phyloP scores from a whole-genome alignment of 1,140 invertebrate genomes.

The Sesamia nonagrioides region DNA sequence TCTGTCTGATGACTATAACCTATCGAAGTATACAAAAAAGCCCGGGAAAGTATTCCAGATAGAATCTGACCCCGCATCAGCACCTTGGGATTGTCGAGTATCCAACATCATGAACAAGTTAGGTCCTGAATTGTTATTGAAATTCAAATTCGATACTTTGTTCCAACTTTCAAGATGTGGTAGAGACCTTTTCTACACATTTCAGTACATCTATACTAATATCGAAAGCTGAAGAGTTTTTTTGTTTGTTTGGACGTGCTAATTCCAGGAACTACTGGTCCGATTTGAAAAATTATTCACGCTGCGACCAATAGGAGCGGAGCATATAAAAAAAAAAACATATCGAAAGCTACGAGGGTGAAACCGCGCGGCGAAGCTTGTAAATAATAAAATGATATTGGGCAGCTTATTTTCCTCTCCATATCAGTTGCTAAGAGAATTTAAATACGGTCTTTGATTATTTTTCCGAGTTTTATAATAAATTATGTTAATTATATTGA shows the following conservation, averaged over 20 bases:
- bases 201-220: too few relatives aligned
- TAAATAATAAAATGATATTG: too few relatives aligned
- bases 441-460: slow-evolving; percentile 1
- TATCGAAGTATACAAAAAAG: slow-evolving; percentile 52
- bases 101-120: slow-evolving; percentile 52
- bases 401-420: neutral
- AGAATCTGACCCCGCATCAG: slow-evolving; percentile 46
- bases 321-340: too few relatives aligned
- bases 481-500: neutral
- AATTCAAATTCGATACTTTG: slow-evolving; percentile 40
- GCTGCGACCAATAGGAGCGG: too few relatives aligned
- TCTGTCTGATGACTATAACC: slow-evolving; percentile 51
- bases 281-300: too few relatives aligned
- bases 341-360: too few relatives aligned
- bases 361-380: too few relatives aligned
- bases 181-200: neutral
- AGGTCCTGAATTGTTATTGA: slow-evolving; percentile 12
- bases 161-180: neutral
- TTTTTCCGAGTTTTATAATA: neutral
- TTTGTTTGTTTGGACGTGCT: too few relatives aligned
- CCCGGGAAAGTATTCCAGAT: slow-evolving; percentile 51
- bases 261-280: too few relatives aligned
- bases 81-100: slow-evolving; percentile 48
- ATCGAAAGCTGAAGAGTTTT: too few relatives aligned
- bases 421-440: neutral